These are phyloP conservation scores for Aurelia aurita complex sp. Pacific DNA, from an alignment of 30 jellyfish, hydroid and myxozoan genomes.

Conservation along the genomic window DNA sequence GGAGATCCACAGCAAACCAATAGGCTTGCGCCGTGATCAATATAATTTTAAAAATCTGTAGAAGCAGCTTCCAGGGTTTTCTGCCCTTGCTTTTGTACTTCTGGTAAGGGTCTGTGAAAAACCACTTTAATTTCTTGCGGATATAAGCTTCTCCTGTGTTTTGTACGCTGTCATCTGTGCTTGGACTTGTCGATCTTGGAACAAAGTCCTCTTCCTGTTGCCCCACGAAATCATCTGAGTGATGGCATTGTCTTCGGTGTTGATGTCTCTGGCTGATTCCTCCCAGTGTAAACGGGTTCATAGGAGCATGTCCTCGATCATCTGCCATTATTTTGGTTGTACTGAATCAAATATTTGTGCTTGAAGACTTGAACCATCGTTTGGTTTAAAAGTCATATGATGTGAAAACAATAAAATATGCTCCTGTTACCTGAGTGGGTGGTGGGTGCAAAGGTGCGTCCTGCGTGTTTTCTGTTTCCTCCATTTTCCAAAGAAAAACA, in stretches of 20 bases:
- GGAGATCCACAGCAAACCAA: slow-evolving; percentile 88
- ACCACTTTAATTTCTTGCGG: slow-evolving; percentile 82
- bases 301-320: slow-evolving; percentile 29
- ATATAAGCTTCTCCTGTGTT: slow-evolving; percentile 69
- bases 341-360: no score
- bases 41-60: slow-evolving; percentile 78
- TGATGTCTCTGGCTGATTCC: slow-evolving; percentile 67
- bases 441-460: no score
- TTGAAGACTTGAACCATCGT: no score
- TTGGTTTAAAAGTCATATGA: no score
- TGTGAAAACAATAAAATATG: no score
- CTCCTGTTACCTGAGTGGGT: no score
- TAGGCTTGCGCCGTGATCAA: slow-evolving; percentile 90
- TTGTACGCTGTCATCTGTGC: slow-evolving; percentile 10
- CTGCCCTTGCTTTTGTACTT: slow-evolving; percentile 82
- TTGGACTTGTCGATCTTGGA: slow-evolving; percentile 36
- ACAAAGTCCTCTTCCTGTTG: background rate
- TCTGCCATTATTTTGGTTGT: background rate
- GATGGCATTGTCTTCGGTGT: slow-evolving; percentile 46
- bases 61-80: slow-evolving; percentile 85
- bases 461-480: no score
- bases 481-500: no score
- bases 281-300: slow-evolving; percentile 55
- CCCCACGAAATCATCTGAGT: background rate
- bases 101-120: slow-evolving; percentile 86